A percentile compares a stretch with the other conserved stretches of the same genome.
Evolutionary conservation across 1,140 invertebrate species (phyloP).

Genomic region (Cephus cinctus): DNA sequence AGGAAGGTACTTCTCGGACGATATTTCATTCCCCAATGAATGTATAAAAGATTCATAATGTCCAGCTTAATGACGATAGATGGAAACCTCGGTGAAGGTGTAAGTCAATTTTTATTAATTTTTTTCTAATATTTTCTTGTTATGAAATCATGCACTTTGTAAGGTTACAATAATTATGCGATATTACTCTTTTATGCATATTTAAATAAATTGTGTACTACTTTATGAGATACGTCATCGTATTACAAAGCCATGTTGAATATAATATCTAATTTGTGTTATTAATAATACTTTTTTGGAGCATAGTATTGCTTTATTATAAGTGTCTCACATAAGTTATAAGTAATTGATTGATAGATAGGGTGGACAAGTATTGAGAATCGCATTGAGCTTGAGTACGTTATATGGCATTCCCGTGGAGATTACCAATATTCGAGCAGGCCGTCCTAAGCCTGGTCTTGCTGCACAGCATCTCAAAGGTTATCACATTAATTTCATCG

Average conservation of each 20-base stretch:
- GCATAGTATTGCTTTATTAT: not conserved
- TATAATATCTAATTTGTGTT: constrained; percentile 13
- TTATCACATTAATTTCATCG: constrained; percentile 27
- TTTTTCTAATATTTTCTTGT: constrained; percentile 8
- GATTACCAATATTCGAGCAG: constrained; percentile 78
- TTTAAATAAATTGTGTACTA: not conserved
- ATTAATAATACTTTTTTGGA: constrained; percentile 27
- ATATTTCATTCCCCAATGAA: not conserved
- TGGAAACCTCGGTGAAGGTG: constrained; percentile 66
- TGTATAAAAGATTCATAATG: constrained; percentile 23
- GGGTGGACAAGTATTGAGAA: constrained; percentile 88
- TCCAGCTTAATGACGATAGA: constrained; percentile 58
- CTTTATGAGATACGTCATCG: not conserved
- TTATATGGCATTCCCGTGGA: constrained; percentile 70
- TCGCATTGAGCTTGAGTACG: constrained; percentile 75
- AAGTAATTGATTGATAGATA: constrained; percentile 34
- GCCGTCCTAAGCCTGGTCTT: constrained; percentile 77
- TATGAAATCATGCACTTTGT: constrained; percentile 9
- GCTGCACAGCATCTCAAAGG: constrained; percentile 85
- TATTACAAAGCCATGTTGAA: constrained; percentile 5
- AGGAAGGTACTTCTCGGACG: no score
- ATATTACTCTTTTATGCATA: not conserved
- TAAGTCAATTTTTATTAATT: constrained; percentile 39
- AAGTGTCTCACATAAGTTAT: not conserved
- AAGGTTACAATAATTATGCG: no score